Evolutionary conservation across 2,888 invertebrate species (phyloP).

Genomic region (Chaetogeoica ovagalla): DNA sequence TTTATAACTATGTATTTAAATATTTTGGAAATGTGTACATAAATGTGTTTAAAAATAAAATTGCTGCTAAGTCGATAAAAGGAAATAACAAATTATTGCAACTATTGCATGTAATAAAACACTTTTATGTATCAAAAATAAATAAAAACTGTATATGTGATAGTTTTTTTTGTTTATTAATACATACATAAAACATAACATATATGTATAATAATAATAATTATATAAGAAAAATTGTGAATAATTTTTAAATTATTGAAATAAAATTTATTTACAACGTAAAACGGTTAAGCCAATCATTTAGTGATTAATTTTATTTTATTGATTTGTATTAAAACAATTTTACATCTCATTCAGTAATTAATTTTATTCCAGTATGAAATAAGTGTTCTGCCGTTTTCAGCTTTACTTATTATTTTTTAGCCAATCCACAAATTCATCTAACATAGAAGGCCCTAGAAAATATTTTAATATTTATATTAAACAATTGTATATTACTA

Average conservation of each 20-base stretch:
- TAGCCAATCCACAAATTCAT: conserved; percentile 92
- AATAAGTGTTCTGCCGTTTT: not conserved
- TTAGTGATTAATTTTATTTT: conserved; percentile 21
- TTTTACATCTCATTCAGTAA: conserved; percentile 16
- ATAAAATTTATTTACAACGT: not conserved
- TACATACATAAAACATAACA: not conserved
- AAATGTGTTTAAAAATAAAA: too few relatives aligned
- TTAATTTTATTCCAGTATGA: conserved; percentile 8
- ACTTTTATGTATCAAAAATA: conserved; percentile 19
- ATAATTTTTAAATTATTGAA: conserved; percentile 2
- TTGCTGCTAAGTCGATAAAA: not conserved
- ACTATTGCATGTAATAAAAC: conserved; percentile 1
- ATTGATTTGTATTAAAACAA: conserved; percentile 7
- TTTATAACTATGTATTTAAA: too few relatives aligned
- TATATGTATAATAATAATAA: too few relatives aligned
- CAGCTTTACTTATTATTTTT: conserved; percentile 60
- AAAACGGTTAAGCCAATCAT: not conserved
- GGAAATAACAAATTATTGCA: not conserved
- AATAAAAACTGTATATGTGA: conserved; percentile 21
- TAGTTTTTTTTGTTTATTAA: conserved; percentile 5
- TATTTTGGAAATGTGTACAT: too few relatives aligned
- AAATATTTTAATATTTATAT: conserved; percentile 16
- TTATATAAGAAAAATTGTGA: not conserved
- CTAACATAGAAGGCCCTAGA: conserved; percentile 92
- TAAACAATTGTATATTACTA: not conserved